These are phyloP conservation scores for Diploscapter pachys DNA, from an alignment of 1,140 invertebrate species.

Conservation along the genomic window DNA sequence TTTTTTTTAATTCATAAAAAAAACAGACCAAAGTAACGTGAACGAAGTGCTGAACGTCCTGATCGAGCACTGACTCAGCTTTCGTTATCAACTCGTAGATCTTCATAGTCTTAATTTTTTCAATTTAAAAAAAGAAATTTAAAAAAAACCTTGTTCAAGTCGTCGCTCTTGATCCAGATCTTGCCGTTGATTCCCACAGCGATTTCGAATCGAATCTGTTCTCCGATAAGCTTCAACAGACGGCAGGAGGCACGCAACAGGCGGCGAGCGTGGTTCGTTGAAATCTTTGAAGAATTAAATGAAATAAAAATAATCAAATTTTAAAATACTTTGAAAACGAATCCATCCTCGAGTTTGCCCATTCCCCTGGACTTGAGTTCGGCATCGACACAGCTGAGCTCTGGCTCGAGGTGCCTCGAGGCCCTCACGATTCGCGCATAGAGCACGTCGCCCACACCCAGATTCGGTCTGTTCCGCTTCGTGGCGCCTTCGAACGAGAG, in stretches of 20 bases:
- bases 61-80: too few relatives aligned
- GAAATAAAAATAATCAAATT: too few relatives aligned
- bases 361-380: conserved; percentile 76
- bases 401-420: conserved; percentile 85
- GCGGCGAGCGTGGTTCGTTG: conserved; percentile 62
- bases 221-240: conserved; percentile 72
- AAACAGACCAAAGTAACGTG: too few relatives aligned
- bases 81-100: too few relatives aligned
- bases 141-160: conserved; percentile 9
- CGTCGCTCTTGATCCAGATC: conserved; percentile 73
- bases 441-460: conserved; percentile 72
- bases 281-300: too few relatives aligned
- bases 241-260: conserved; percentile 74
- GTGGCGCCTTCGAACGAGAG: conserved; percentile 86
- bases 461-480: conserved; percentile 86
- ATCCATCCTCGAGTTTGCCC: conserved; percentile 74
- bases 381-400: conserved; percentile 82
- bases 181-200: conserved; percentile 87
- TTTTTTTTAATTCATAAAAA: too few relatives aligned
- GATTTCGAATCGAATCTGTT: conserved; percentile 78
- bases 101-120: too few relatives aligned
- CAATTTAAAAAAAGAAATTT: too few relatives aligned
- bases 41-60: too few relatives aligned
- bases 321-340: conserved; percentile 62
- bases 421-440: conserved; percentile 79